A percentile compares a stretch with the other conserved stretches of the same genome.
Conservation (phyloP, 1,140 invertebrate species). For the Macrocentrus cingulum region DNA sequence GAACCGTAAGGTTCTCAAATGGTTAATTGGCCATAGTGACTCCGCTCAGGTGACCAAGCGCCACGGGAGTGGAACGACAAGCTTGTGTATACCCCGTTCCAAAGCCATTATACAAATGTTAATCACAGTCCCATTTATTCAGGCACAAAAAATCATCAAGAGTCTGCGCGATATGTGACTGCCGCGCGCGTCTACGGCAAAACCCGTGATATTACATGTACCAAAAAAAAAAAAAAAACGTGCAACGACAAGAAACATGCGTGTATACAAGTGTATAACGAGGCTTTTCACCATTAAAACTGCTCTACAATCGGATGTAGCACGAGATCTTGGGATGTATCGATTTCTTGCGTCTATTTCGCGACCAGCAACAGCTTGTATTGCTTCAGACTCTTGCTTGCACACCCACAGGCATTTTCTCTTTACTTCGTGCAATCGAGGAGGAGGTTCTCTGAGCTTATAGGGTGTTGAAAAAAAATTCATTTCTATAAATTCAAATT, state of each 20-base stretch:
- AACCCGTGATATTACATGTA: background rate
- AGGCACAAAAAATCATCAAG: conserved; percentile 23
- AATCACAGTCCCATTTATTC: conserved; percentile 27
- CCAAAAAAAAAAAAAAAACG: background rate
- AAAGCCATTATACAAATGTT: conserved; percentile 27
- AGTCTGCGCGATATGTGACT: no score
- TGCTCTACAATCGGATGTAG: conserved; percentile 15
- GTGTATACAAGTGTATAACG: conserved; percentile 4
- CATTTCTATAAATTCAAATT: no score
- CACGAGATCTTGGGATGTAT: conserved; percentile 21
- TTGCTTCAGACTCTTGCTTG: background rate
- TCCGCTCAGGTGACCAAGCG: conserved; percentile 50
- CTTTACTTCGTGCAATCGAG: conserved; percentile 1
- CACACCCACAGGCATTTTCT: conserved; percentile 15
- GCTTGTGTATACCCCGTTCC: conserved; percentile 43
- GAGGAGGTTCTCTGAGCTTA: background rate
- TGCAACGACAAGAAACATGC: background rate
- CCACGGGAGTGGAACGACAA: conserved; percentile 53
- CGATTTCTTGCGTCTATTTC: conserved; percentile 21
- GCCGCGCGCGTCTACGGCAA: background rate
- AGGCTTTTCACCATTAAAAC: background rate
- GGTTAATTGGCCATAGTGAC: conserved; percentile 57
- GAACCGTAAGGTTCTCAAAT: conserved; percentile 52
- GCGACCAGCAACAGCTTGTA: conserved; percentile 16
- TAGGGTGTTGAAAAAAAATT: no score